phyloP scores from a whole-genome alignment of 1,140 invertebrate genomes.

The Ooceraea biroi region DNA sequence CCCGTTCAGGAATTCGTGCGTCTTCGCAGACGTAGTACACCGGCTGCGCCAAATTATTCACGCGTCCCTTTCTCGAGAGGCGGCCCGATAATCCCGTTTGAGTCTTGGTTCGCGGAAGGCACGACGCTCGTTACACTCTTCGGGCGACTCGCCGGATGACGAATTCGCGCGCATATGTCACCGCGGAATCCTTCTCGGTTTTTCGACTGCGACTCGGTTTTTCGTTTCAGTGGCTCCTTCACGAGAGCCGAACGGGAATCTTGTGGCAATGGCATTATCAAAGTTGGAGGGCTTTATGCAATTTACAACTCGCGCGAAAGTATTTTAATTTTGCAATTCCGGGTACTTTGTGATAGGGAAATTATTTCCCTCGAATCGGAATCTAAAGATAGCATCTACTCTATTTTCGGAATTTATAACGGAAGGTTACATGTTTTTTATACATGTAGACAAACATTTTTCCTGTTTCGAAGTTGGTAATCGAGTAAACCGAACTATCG shows the following conservation, averaged over 20 bases:
- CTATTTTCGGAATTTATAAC: no score
- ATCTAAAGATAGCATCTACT: neutral
- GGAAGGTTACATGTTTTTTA: no score
- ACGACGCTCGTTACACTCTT: slow-evolving; percentile 53
- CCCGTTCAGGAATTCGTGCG: slow-evolving; percentile 46
- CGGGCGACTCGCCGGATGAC: slow-evolving; percentile 33
- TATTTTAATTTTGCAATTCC: slow-evolving; percentile 8
- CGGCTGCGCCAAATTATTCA: slow-evolving; percentile 78
- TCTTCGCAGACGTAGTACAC: slow-evolving; percentile 41
- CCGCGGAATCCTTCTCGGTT: slow-evolving; percentile 12
- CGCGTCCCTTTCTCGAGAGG: slow-evolving; percentile 60
- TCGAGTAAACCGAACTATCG: neutral
- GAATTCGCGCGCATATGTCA: slow-evolving; percentile 61
- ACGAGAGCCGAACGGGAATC: neutral
- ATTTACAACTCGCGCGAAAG: neutral
- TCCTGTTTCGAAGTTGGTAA: no score
- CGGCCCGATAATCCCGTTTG: slow-evolving; percentile 73
- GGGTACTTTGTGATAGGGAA: no score
- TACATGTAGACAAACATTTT: no score
- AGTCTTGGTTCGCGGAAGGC: slow-evolving; percentile 74
- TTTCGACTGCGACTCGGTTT: neutral
- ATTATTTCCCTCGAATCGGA: neutral
- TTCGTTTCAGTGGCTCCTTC: neutral
- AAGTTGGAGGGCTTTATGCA: neutral
- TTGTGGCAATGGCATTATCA: slow-evolving; percentile 34